A percentile compares a stretch with the other conserved stretches of the same genome.
Evolutionary conservation across 2,888 invertebrate genomes (phyloP).

Genomic region (Conus canariensis): DNA sequence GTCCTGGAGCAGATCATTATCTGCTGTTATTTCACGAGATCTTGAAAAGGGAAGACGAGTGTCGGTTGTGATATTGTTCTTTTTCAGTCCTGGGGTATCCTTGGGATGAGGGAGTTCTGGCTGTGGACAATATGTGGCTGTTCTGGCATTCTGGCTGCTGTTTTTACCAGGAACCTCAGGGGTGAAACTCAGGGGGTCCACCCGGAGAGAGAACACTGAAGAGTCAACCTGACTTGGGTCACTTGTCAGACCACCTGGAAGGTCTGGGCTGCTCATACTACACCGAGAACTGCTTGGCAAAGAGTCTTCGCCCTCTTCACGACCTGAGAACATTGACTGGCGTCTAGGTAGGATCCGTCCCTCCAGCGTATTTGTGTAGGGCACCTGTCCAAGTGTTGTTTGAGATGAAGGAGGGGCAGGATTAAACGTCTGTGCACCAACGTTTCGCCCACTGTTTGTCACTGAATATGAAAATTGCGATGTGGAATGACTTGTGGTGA

Average conservation of each 20-base stretch:
- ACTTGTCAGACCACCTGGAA: not conserved
- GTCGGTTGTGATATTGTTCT: not conserved
- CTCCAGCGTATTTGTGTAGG: not conserved
- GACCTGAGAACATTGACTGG: not conserved
- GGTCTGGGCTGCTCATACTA: not conserved
- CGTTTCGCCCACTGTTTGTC: not conserved
- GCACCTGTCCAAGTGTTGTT: not conserved
- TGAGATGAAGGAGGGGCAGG: not conserved
- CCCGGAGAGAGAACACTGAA: not conserved
- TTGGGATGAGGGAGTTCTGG: not conserved
- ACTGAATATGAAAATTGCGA: not conserved
- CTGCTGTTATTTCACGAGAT: not conserved
- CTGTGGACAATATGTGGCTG: not conserved
- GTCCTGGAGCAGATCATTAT: not conserved
- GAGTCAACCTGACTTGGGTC: not conserved
- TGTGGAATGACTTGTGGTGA: not conserved
- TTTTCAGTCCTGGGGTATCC: not conserved
- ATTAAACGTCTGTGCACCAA: not conserved
- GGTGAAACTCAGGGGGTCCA: conserved; percentile 1
- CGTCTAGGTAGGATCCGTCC: no score
- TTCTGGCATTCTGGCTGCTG: conserved; percentile 16
- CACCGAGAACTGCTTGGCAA: not conserved
- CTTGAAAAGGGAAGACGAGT: not conserved
- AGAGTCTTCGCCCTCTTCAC: not conserved
- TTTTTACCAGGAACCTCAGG: not conserved